phyloP scores from a whole-genome alignment of 2,797 vertebrate genomes.

The Enteromius treurensis region DNA sequence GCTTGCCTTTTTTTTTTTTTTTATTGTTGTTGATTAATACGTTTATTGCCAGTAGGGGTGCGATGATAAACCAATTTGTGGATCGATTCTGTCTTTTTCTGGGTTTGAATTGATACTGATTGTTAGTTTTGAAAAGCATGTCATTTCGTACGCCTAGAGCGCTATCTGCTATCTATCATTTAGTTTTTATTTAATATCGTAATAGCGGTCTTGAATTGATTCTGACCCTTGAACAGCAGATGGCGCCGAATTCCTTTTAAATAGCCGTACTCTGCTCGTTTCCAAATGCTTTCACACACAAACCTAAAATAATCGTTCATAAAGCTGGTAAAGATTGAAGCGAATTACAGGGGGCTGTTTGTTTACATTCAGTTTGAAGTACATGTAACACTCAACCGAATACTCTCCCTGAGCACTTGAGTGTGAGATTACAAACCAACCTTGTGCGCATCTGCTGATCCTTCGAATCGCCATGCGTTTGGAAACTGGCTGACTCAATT shows the following conservation, averaged over 20 bases:
- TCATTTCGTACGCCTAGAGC: no score
- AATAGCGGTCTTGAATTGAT: no score
- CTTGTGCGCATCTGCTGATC: neutral
- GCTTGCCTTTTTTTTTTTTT: neutral
- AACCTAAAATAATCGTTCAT: neutral
- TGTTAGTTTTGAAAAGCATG: neutral
- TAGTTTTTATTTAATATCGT: no score
- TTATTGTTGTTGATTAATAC: neutral
- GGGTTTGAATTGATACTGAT: neutral
- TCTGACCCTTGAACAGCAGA: no score
- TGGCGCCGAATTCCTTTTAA: no score
- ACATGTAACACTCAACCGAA: no score
- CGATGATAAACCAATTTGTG: neutral
- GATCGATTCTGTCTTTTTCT: no score
- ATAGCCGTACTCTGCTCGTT: neutral
- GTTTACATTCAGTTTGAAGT: no score
- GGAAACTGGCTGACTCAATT: neutral
- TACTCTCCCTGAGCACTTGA: neutral
- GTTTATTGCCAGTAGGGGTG: neutral
- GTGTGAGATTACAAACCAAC: neutral
- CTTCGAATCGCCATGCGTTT: neutral
- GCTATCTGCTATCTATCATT: no score
- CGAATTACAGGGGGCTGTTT: no score
- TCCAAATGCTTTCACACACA: neutral
- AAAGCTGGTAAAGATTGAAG: neutral